Percentiles rank a stretch among this genome's conserved stretches.
Conservation (phyloP, 1,140 invertebrate genomes). For the Drosophila parvula region DNA sequence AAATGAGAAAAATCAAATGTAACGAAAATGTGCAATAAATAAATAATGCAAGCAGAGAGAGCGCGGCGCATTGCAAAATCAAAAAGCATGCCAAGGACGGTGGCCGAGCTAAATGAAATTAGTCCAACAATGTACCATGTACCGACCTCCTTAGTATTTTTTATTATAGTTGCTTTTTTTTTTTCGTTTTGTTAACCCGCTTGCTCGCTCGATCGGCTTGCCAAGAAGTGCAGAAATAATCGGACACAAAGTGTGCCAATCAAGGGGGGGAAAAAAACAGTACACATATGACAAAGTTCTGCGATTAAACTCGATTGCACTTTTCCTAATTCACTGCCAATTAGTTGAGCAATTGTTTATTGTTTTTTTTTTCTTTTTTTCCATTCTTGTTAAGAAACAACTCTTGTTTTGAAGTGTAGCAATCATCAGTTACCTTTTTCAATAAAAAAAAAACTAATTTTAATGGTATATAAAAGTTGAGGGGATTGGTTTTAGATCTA, state of each 20-base stretch:
- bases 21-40: constrained; percentile 61
- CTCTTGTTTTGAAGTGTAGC: neutral
- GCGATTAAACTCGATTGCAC: constrained; percentile 28
- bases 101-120: constrained; percentile 71
- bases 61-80: constrained; percentile 63
- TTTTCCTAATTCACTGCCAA: constrained; percentile 30
- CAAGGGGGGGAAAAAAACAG: neutral
- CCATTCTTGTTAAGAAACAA: neutral
- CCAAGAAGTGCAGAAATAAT: constrained; percentile 38
- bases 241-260: constrained; percentile 29
- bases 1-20: constrained; percentile 26
- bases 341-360: constrained; percentile 1
- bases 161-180: neutral
- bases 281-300: constrained; percentile 30
- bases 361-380: neutral
- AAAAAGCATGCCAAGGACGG: constrained; percentile 77
- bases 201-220: constrained; percentile 25
- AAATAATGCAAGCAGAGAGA: constrained; percentile 53
- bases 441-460: neutral
- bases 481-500: neutral
- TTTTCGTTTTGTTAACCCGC: constrained; percentile 5
- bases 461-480: too few relatives aligned
- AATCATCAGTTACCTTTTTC: neutral
- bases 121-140: constrained; percentile 63
- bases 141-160: neutral